Evolutionary conservation across 2,888 invertebrate species (phyloP).

Genomic region (Thalpophila matura): DNA sequence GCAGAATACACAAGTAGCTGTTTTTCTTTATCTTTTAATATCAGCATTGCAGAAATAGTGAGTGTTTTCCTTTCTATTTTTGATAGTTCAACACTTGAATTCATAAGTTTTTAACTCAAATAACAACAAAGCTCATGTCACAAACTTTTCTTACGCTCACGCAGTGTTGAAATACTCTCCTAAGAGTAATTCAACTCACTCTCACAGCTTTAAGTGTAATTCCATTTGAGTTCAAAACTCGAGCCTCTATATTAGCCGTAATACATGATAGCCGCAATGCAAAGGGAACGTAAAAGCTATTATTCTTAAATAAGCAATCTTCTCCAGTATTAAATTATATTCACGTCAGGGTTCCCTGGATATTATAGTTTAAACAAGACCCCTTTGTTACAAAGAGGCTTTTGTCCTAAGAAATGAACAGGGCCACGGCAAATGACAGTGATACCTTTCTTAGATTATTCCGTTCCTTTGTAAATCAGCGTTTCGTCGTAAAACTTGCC

Average conservation of each 20-base stretch:
- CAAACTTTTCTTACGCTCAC: constrained; percentile 21
- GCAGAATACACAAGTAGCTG: constrained; percentile 21
- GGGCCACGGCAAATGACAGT: constrained; percentile 41
- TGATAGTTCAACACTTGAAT: background rate
- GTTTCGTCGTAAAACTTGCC: constrained; percentile 41
- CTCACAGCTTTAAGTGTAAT: constrained; percentile 42
- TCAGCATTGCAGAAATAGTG: background rate
- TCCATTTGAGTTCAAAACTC: constrained; percentile 35
- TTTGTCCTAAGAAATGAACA: constrained; percentile 48
- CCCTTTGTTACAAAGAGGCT: constrained; percentile 50
- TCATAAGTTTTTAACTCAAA: constrained; percentile 30
- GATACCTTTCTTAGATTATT: constrained; percentile 47
- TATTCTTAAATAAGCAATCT: constrained; percentile 53
- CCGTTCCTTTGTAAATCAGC: constrained; percentile 51
- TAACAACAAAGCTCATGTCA: constrained; percentile 12
- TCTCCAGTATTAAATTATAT: constrained; percentile 40
- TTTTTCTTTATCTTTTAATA: constrained; percentile 23
- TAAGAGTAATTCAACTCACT: constrained; percentile 42
- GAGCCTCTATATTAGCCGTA: constrained; percentile 11
- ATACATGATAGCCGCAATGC: constrained; percentile 34
- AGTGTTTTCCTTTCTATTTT: background rate
- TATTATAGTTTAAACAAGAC: constrained; percentile 54
- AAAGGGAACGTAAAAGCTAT: constrained; percentile 19
- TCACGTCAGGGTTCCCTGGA: constrained; percentile 32
- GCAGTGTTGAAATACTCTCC: constrained; percentile 32